phyloP scores from a whole-genome alignment of 2,888 invertebrate species.

The Incurvaria masculella region DNA sequence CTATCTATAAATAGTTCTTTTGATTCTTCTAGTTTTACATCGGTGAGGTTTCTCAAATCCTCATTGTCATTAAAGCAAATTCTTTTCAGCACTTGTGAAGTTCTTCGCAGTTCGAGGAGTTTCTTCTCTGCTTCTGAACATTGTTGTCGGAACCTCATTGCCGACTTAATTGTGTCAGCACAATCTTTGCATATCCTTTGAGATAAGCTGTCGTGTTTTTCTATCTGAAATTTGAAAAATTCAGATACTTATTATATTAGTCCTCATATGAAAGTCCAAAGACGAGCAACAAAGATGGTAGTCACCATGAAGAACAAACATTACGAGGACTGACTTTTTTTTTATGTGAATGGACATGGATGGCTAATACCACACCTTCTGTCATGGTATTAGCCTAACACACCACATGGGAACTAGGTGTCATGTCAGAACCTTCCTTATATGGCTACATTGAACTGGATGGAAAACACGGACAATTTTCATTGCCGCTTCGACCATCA shows the following conservation, averaged over 20 bases:
- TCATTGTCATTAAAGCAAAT: not conserved
- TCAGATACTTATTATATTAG: not conserved
- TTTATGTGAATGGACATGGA: too few relatives aligned
- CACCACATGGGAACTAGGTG: too few relatives aligned
- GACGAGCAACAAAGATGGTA: not conserved
- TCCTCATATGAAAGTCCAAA: not conserved
- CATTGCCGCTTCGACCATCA: too few relatives aligned
- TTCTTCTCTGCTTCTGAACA: not conserved
- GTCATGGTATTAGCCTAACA: too few relatives aligned
- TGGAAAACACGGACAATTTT: too few relatives aligned
- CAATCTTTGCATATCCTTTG: not conserved
- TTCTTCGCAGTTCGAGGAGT: not conserved
- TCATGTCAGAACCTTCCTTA: too few relatives aligned
- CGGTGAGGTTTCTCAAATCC: not conserved
- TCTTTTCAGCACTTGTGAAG: not conserved
- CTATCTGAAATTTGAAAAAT: not conserved
- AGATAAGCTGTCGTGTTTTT: not conserved
- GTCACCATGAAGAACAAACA: too few relatives aligned
- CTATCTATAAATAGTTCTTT: not conserved
- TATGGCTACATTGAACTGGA: too few relatives aligned
- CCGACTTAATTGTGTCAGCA: not conserved
- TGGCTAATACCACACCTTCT: too few relatives aligned
- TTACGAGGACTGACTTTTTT: too few relatives aligned
- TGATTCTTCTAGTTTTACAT: not conserved
- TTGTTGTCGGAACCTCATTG: not conserved